Conservation (phyloP, 2,113 vertebrate genomes). For the Electrona antarctica region DNA sequence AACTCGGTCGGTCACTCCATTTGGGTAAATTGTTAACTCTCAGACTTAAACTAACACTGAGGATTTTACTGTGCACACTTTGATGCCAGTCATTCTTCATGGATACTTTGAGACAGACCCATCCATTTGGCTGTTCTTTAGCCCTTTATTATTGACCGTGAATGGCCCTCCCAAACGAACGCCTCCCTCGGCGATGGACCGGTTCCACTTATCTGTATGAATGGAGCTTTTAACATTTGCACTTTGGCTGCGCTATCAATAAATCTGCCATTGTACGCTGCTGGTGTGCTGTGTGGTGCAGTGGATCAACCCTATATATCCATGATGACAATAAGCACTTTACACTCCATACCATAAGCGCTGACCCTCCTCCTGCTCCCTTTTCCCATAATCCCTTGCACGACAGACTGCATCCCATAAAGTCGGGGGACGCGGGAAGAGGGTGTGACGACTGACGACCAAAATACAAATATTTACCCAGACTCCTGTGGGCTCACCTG, state of each 20-base stretch:
- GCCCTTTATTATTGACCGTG: conserved; percentile 21
- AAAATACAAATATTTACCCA: conserved; percentile 71
- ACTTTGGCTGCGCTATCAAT: conserved; percentile 1
- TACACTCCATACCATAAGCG: background rate
- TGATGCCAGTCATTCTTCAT: conserved; percentile 8
- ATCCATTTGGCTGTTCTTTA: conserved; percentile 40
- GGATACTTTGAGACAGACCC: background rate
- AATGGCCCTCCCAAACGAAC: conserved; percentile 28
- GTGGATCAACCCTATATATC: conserved; percentile 7
- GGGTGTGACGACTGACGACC: conserved; percentile 53
- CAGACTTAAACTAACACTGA: too few relatives aligned
- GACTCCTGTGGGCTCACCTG: conserved; percentile 64
- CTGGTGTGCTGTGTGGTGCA: conserved; percentile 16
- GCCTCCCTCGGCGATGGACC: conserved; percentile 35
- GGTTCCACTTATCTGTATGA: conserved; percentile 43
- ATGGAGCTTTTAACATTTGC: conserved; percentile 40
- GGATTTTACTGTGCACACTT: conserved; percentile 1
- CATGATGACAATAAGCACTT: conserved; percentile 33
- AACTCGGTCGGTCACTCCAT: too few relatives aligned
- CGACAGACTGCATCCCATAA: conserved; percentile 43
- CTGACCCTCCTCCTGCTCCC: conserved; percentile 9
- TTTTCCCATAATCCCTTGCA: conserved; percentile 26
- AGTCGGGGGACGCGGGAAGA: conserved; percentile 8
- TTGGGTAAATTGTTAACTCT: too few relatives aligned
- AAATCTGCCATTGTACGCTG: background rate